Evolutionary conservation across 1,140 invertebrate species (phyloP).

Genomic region (Diachasma alloeum): DNA sequence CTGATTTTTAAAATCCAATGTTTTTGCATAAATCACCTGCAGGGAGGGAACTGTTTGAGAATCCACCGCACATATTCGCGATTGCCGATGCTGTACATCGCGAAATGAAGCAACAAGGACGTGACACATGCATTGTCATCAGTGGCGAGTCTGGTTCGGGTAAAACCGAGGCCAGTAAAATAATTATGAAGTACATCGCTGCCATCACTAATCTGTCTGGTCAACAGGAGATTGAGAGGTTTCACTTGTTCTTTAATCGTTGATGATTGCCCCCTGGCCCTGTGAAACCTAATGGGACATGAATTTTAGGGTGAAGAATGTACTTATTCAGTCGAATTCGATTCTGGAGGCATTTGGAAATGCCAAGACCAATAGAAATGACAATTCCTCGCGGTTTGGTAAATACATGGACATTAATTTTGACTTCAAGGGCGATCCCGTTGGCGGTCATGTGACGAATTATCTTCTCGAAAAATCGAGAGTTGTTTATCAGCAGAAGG

Average conservation of each 20-base stretch:
- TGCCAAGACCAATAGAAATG: constrained; percentile 96
- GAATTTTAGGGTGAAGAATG: constrained; percentile 89
- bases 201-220: constrained; percentile 93
- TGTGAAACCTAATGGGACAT: not conserved
- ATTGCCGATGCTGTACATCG: constrained; percentile 94
- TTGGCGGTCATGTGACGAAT: constrained; percentile 96
- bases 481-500: constrained; percentile 90
- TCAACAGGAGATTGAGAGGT: constrained; percentile 95
- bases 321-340: constrained; percentile 94
- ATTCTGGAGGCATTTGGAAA: constrained; percentile 98
- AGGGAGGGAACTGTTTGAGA: constrained; percentile 91
- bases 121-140: constrained; percentile 96
- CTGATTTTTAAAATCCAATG: constrained; percentile 14
- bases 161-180: constrained; percentile 98
- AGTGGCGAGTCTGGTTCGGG: constrained; percentile 95
- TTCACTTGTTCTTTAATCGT: constrained; percentile 11
- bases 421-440: constrained; percentile 97
- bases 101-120: constrained; percentile 86
- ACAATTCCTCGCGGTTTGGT: constrained; percentile 97
- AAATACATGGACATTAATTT: constrained; percentile 99
- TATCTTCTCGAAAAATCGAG: constrained; percentile 97
- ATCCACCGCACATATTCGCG: constrained; percentile 93
- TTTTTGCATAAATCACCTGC: constrained; percentile 39
- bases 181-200: constrained; percentile 99
- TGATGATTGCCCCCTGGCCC: too few relatives aligned